A percentile compares a stretch with the other conserved stretches of the same genome.
phyloP scores from a whole-genome alignment of 2,888 invertebrate genomes.

The Euspilapteryx auroguttella region DNA sequence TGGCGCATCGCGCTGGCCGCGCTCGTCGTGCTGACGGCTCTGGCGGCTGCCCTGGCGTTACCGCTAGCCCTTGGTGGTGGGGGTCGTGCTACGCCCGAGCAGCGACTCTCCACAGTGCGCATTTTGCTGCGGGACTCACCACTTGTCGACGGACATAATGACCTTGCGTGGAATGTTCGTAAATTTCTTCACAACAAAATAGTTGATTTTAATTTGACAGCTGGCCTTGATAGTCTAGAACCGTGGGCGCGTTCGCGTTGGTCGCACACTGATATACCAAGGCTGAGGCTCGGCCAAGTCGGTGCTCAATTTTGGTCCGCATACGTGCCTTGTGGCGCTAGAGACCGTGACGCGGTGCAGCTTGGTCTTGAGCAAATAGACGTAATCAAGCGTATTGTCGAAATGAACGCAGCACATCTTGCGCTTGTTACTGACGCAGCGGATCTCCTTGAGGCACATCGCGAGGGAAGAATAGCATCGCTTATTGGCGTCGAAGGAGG shows the following conservation, averaged over 20 bases:
- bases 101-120: conserved; percentile 66
- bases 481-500: conserved; percentile 92
- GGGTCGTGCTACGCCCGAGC: conserved; percentile 58
- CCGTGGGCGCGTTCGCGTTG: conserved; percentile 86
- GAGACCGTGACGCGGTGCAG: conserved; percentile 82
- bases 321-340: conserved; percentile 83
- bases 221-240: conserved; percentile 67
- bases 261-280: conserved; percentile 92
- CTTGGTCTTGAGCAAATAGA: conserved; percentile 85
- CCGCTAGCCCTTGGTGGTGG: conserved; percentile 56
- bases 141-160: conserved; percentile 81
- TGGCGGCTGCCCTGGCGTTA: conserved; percentile 61
- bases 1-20: conserved; percentile 62
- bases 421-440: conserved; percentile 69
- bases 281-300: conserved; percentile 78
- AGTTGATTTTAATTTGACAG: conserved; percentile 66
- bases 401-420: conserved; percentile 74
- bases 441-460: conserved; percentile 73
- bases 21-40: conserved; percentile 59
- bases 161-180: conserved; percentile 86
- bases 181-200: conserved; percentile 86
- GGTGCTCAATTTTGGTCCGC: conserved; percentile 94
- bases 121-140: conserved; percentile 70
- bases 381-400: conserved; percentile 72
- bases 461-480: conserved; percentile 80